Base-by-base conservation (phyloP, 2,113 vertebrate species). In the Macquaria ambigua region DNA sequence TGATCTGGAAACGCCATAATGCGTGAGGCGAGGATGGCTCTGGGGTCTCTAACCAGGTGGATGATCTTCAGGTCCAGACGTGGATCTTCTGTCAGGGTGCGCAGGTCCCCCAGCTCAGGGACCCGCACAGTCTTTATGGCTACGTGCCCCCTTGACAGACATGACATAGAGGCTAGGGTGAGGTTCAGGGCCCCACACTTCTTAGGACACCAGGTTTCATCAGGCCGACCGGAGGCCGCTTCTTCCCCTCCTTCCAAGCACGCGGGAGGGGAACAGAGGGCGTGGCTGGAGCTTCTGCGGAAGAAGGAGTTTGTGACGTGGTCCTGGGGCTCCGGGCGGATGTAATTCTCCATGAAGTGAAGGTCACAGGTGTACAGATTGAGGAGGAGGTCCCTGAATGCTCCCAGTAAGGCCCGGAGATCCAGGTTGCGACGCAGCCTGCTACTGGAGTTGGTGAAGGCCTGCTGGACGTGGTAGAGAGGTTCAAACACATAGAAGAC, bases 21-120 rank as follows among this genome's bases (percentile, higher is more conserved):
- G 74, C 96, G 94, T 7, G 96, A 97, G 18, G 96, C 93, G 0
- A 97, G 89, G 72, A 97, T 93, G n/a, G 96, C 96, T 77, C 96
- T 85, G 11, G 96, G 96, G 81, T 97, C 96, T n/a, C 96, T 93
- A n/a, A 97, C 96, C 69, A 97, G 89, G 87, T 97, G 96, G 69
- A 97, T 87, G 66, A 97, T 96, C 87, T 95, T 95, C 48, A 97
- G 82, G 72, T 96, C 95, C 74, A 97, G 88, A 55, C 96, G 94
- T 6, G 96, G 96, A 87, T 97, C 96, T 84, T 97, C 96, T 0
- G 91, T 93, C 50, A 97, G 87, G 4, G 94, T 95, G 34, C 95
- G 94, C 53, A 97, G 90, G 80, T 97, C 95, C 1, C 88, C 92
- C n/a, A 97, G 90, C 74, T 95, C 94, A 0, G 96, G 95, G 41